Evolutionary conservation across 2,113 vertebrate species (phyloP).

Genomic region (Microcebus ravelobensis): DNA sequence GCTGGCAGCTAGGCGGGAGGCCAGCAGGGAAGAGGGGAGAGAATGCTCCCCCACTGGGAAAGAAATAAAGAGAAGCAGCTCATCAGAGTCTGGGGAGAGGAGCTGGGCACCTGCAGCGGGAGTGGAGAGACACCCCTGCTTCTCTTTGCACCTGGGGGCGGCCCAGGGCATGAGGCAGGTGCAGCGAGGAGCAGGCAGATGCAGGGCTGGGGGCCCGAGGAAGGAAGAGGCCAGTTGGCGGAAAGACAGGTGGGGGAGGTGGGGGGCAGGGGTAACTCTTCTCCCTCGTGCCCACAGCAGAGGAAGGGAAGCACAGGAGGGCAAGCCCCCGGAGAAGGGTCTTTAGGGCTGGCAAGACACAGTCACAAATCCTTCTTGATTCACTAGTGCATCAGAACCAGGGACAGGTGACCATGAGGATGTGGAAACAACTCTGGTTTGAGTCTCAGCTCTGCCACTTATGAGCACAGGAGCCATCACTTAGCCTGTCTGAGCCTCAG

Average conservation of each 20-base stretch:
- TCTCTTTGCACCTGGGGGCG: not conserved
- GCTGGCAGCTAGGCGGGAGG: not conserved
- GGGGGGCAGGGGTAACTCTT: too few species aligned
- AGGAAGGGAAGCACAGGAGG: not conserved
- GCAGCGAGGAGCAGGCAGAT: accelerated
- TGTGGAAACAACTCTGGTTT: not conserved
- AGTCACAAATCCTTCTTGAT: not conserved
- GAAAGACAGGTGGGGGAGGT: not conserved
- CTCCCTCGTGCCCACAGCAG: not conserved
- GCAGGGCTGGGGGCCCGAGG: not conserved
- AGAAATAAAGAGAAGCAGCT: conserved; percentile 49
- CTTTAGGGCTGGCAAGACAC: not conserved
- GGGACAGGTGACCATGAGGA: not conserved
- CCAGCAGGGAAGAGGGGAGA: not conserved
- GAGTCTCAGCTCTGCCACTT: not conserved
- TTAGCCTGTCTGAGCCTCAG: not conserved
- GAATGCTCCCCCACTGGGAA: conserved; percentile 41
- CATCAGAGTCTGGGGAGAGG: not conserved
- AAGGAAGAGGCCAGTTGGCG: not conserved
- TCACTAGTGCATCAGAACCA: not conserved
- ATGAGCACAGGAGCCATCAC: not conserved
- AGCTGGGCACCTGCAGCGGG: not conserved
- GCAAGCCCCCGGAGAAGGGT: not conserved
- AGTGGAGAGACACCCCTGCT: not conserved
- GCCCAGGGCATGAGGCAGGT: not conserved